Conservation (phyloP, 2,797 vertebrate genomes). For the Melanotaenia parkinsoni region DNA sequence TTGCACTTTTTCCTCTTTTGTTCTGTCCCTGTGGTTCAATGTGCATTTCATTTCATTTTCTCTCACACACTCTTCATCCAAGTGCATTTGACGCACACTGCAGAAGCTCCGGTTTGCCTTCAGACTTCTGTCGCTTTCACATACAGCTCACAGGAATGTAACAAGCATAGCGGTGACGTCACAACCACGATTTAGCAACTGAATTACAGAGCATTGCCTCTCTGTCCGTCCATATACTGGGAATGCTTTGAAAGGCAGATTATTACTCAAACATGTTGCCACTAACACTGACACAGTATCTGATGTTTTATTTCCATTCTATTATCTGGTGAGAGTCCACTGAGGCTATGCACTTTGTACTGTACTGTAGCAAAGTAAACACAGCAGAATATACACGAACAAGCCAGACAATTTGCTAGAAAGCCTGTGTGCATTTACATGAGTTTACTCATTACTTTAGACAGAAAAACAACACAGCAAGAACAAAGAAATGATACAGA, state of each 20-base stretch:
- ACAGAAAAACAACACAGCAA: conserved; percentile 33
- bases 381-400: conserved; percentile 44
- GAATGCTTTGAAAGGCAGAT: conserved; percentile 59
- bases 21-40: conserved; percentile 70
- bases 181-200: conserved; percentile 24
- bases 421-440: conserved; percentile 34
- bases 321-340: conserved; percentile 43
- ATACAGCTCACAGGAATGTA: conserved; percentile 63
- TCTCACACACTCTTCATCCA: conserved; percentile 56
- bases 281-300: conserved; percentile 36
- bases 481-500: conserved; percentile 7
- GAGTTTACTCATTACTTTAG: conserved; percentile 31
- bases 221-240: conserved; percentile 68
- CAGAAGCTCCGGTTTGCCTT: conserved; percentile 67
- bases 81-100: conserved; percentile 60
- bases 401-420: conserved; percentile 31
- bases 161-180: conserved; percentile 30
- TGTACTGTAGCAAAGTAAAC: conserved; percentile 60
- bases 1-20: conserved; percentile 76
- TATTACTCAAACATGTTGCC: conserved; percentile 46
- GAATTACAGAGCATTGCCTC: conserved; percentile 50
- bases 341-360: conserved; percentile 69
- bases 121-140: conserved; percentile 60
- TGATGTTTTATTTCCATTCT: conserved; percentile 46
- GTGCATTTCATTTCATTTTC: conserved; percentile 65